Base-by-base conservation (phyloP, 2,797 vertebrate genomes). In the Sternarchorhynchus goeldii region DNA sequence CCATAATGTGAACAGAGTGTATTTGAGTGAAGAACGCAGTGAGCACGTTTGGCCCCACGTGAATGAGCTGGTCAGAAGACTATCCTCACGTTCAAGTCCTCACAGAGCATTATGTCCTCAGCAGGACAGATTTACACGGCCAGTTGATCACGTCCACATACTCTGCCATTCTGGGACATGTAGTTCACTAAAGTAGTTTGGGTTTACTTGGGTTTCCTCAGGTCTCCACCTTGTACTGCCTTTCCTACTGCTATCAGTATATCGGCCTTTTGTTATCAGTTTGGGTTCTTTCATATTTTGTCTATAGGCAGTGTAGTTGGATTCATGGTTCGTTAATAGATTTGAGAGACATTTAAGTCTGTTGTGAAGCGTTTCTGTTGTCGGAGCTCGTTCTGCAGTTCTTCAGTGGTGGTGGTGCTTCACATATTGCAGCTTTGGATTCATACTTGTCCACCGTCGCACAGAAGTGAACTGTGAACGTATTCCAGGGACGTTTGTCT, bases 151-250 rank as follows among this genome's bases (percentile, higher is more conserved):
- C 31, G 32, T 17, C 29, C 60, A 63, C 20, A 10, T 32, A 18
- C 31, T 63, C 60, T 32, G 29, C 6, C 4, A 63, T 63, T 32
- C 17, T 32, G 25, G 62, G n/a, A 4, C 62, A 64, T 64, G 62
- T 36, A 64, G 34, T 64, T 64, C 32, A 39, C 32, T n/a, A 32
- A 69, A 53, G 66, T 25, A 56, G 45, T 53, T 69, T 55, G 39
- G 45, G 16, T 70, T 29, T 34, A 25, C 32, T 58, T 20, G 14
- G 68, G 7, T 60, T 39, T 41, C 34, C 63, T 0, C 63, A 3
- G 36, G 34, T n/a, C 5, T 64, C n/a, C 36, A 18, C 32, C 18
- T 21, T 20, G 21, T 20, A 25, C 25, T 25, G 25, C 34, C 12
- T 66, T 66, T 39, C 18, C 34, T 5, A 39, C 17, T 7, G 39